Conservation (phyloP, 2,888 invertebrate genomes). For the Andrena bucephala region DNA sequence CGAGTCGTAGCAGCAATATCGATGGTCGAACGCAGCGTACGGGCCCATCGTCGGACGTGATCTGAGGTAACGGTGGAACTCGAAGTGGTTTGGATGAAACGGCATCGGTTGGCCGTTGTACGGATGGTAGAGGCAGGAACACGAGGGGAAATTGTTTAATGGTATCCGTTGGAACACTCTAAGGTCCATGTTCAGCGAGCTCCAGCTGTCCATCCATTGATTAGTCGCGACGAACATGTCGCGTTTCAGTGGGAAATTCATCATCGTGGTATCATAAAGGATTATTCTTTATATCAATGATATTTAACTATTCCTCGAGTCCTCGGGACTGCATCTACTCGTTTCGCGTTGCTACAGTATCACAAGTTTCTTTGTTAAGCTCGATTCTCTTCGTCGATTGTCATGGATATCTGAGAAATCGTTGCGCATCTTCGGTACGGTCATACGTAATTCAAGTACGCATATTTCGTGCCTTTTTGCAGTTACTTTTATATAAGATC, state of each 20-base stretch:
- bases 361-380: conserved; percentile 32
- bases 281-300: not conserved
- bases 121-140: conserved; percentile 50
- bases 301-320: not conserved
- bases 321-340: not conserved
- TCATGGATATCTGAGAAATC: conserved; percentile 28
- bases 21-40: conserved; percentile 43
- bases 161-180: conserved; percentile 52
- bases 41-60: conserved; percentile 59
- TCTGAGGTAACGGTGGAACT: conserved; percentile 55
- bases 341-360: conserved; percentile 28
- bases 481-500: not conserved
- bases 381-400: conserved; percentile 36
- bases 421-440: conserved; percentile 18
- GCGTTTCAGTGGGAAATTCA: conserved; percentile 52
- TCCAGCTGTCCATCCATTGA: conserved; percentile 42
- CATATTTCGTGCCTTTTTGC: not conserved
- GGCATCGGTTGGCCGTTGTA: conserved; percentile 49
- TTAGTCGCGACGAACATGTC: conserved; percentile 37
- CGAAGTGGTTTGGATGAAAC: conserved; percentile 59
- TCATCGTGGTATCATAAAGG: conserved; percentile 2
- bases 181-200: conserved; percentile 57
- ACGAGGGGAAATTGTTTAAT: conserved; percentile 28
- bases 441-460: not conserved
- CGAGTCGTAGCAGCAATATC: conserved; percentile 44